A percentile compares a stretch with the other conserved stretches of the same genome.
Evolutionary conservation across 2,113 vertebrate species (phyloP).

Genomic region (Oreochromis tanganicae): DNA sequence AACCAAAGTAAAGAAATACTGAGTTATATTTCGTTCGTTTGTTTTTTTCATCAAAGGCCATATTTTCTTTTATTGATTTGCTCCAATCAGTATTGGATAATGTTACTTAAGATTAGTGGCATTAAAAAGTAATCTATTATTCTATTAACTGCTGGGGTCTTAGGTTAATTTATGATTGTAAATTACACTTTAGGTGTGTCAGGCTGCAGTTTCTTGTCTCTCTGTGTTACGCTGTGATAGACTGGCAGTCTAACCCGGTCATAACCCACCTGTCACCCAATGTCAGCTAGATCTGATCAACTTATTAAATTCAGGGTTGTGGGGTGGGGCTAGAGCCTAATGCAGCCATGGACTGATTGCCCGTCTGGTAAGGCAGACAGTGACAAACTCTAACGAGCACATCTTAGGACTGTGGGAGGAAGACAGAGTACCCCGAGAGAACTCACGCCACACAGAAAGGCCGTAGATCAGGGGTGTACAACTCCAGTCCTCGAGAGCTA

Average conservation of each 20-base stretch:
- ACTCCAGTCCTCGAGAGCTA: too few relatives aligned
- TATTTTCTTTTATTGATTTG: neutral
- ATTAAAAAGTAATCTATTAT: neutral
- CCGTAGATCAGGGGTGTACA: neutral
- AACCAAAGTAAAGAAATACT: constrained; percentile 79
- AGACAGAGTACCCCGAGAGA: too few relatives aligned
- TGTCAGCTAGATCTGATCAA: neutral
- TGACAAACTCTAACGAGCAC: neutral
- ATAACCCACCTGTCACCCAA: neutral
- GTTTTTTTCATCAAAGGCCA: neutral
- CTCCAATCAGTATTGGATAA: neutral
- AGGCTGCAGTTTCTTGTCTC: neutral
- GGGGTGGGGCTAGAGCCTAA: neutral
- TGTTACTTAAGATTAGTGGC: neutral
- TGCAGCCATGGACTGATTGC: neutral
- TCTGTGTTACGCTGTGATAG: neutral
- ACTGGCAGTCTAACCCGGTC: neutral
- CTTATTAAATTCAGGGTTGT: neutral
- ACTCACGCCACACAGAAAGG: neutral
- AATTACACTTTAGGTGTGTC: neutral
- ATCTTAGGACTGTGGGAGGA: neutral
- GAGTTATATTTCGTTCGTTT: neutral
- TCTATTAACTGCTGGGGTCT: neutral
- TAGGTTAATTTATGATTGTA: neutral
- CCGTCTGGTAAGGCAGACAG: neutral